These are phyloP conservation scores for Nylanderia fulva DNA, from an alignment of 1,140 invertebrate species.

Conservation along the genomic window DNA sequence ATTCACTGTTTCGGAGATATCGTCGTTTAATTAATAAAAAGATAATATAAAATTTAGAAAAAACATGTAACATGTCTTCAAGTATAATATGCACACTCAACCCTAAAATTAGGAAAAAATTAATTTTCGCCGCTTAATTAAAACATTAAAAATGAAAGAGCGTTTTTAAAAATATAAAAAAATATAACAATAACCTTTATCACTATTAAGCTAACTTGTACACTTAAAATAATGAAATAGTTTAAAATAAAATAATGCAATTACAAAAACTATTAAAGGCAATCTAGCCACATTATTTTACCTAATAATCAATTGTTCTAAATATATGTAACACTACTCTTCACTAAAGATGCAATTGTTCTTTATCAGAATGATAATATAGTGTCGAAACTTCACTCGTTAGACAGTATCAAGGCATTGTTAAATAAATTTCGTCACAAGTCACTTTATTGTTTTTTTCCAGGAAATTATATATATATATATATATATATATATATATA, in stretches of 20 bases:
- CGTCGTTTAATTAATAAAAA: no score
- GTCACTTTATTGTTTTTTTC: not conserved
- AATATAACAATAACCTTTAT: no score
- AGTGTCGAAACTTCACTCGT: conserved; percentile 17
- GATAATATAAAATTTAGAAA: no score
- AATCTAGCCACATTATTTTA: not conserved
- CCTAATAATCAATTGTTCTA: not conserved
- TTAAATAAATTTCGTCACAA: conserved; percentile 47
- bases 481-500: no score
- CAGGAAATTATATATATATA: conserved; percentile 9
- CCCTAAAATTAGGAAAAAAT: no score
- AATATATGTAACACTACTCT: not conserved
- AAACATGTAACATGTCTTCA: no score
- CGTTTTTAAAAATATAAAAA: no score
- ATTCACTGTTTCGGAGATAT: no score
- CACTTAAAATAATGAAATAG: not conserved
- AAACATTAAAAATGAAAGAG: no score
- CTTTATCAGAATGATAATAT: not conserved
- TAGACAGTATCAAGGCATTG: conserved; percentile 28
- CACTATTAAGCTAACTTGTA: no score
- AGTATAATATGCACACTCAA: no score
- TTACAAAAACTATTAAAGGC: not conserved
- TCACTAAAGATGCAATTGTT: not conserved
- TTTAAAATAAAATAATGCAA: not conserved
- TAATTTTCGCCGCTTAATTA: no score